A percentile compares a stretch with the other conserved stretches of the same genome.
phyloP scores from a whole-genome alignment of 2,797 vertebrate species.

The Avahi laniger region DNA sequence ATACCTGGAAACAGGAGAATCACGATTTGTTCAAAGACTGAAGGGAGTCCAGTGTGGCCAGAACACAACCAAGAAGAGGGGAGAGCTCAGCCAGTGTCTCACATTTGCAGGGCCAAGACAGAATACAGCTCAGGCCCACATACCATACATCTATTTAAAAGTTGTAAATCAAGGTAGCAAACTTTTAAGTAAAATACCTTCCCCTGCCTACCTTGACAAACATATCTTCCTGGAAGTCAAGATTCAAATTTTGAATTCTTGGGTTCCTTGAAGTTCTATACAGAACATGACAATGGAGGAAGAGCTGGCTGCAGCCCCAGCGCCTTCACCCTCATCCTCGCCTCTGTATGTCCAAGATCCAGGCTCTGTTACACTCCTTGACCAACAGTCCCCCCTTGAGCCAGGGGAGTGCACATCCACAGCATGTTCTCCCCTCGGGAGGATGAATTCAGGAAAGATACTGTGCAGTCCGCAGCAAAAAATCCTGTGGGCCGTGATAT shows the following conservation, averaged over 20 bases:
- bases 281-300: neutral
- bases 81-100: neutral
- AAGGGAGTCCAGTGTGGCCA: neutral
- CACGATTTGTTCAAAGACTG: neutral
- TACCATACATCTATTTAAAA: neutral
- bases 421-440: neutral
- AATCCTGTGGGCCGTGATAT: neutral
- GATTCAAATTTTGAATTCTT: neutral
- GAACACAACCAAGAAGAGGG: neutral
- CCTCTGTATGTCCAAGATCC: neutral
- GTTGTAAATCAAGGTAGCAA: neutral
- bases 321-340: neutral
- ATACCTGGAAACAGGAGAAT: neutral
- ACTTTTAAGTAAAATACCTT: neutral
- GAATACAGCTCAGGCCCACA: neutral
- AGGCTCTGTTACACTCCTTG: neutral
- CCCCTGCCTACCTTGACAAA: neutral
- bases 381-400: neutral
- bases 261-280: neutral
- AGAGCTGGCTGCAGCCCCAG: neutral
- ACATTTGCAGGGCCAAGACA: neutral
- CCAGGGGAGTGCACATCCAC: neutral
- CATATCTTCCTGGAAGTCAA: neutral
- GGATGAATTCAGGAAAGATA: neutral
- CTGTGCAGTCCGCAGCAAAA: neutral